A percentile compares a stretch with the other conserved stretches of the same genome.
These are phyloP conservation scores for Alaudala cheleensis DNA, from an alignment of 2,113 vertebrate species.

Conservation along the genomic window DNA sequence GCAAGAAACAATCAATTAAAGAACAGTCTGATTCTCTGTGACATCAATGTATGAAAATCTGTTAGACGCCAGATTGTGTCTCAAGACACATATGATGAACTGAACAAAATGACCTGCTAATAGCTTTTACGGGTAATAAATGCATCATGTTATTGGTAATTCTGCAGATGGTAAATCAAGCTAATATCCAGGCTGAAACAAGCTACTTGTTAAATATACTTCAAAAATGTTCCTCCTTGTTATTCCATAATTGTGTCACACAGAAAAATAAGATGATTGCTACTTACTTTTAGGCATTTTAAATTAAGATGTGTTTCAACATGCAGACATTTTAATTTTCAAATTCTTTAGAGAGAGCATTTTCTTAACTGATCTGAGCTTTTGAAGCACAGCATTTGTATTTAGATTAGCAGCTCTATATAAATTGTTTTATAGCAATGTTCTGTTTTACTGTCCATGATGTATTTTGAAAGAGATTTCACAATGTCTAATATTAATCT, in stretches of 20 bases:
- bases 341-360: constrained; percentile 63
- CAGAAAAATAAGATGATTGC: constrained; percentile 70
- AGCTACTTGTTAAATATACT: constrained; percentile 85
- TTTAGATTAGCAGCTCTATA: constrained; percentile 60
- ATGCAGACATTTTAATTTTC: constrained; percentile 72
- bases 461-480: constrained; percentile 59
- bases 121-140: constrained; percentile 90
- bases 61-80: constrained; percentile 89
- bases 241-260: constrained; percentile 71
- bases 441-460: neutral
- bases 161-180: constrained; percentile 89
- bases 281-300: constrained; percentile 71
- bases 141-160: constrained; percentile 89
- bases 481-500: constrained; percentile 28
- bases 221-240: constrained; percentile 74
- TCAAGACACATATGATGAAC: constrained; percentile 90
- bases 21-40: constrained; percentile 86
- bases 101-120: constrained; percentile 89
- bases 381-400: constrained; percentile 51
- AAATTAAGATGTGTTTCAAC: constrained; percentile 73
- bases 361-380: constrained; percentile 54
- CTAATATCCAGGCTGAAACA: constrained; percentile 83
- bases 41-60: constrained; percentile 90
- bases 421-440: constrained; percentile 6
- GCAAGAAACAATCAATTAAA: constrained; percentile 89